Conservation (phyloP, 2,888 invertebrate species). For the Prosapia bicincta region DNA sequence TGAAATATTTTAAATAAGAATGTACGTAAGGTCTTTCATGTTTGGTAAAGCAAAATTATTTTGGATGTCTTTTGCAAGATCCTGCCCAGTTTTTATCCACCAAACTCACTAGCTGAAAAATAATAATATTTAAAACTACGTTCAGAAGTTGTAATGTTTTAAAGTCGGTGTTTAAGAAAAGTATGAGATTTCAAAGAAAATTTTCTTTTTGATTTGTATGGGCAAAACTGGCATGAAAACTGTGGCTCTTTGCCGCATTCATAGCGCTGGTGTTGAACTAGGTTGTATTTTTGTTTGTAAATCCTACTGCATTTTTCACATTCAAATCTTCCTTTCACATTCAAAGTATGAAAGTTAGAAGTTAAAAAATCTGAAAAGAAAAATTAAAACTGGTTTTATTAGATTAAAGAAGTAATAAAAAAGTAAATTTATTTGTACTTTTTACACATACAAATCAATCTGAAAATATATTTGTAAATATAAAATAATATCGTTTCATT, state of each 20-base stretch:
- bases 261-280: constrained; percentile 34
- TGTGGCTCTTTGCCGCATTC: constrained; percentile 40
- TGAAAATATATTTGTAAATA: no score
- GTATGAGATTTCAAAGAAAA: constrained; percentile 3
- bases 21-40: no score
- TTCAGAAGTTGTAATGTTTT: no score
- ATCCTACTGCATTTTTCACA: not conserved
- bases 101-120: not conserved
- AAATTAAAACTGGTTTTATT: no score
- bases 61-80: no score
- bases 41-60: no score
- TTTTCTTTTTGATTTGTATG: constrained; percentile 5
- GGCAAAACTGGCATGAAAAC: constrained; percentile 35
- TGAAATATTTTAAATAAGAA: no score
- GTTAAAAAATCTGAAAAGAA: not conserved
- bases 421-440: no score
- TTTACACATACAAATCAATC: no score
- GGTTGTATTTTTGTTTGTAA: not conserved
- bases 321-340: not conserved
- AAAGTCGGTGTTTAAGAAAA: constrained; percentile 3
- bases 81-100: no score
- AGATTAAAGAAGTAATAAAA: no score
- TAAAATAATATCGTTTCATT: no score
- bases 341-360: not conserved
- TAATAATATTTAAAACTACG: not conserved